A percentile compares a stretch with the other conserved stretches of the same genome.
phyloP scores from a whole-genome alignment of 1,140 invertebrate species.

The Meloidogyne chitwoodi region DNA sequence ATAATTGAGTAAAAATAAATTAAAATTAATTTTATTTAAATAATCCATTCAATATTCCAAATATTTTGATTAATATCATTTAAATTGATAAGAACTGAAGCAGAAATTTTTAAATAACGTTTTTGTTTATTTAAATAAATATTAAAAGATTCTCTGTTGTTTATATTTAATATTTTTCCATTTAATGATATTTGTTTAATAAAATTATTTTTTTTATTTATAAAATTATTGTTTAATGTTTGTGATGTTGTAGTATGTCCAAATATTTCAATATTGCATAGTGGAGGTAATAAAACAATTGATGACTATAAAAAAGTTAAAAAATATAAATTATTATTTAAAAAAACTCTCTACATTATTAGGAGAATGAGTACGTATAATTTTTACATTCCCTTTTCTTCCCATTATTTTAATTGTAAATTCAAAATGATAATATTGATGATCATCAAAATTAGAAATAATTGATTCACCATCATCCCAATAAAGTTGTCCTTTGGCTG shows the following conservation, averaged over 20 bases:
- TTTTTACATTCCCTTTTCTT: neutral
- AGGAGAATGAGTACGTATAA: neutral
- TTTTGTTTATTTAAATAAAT: neutral
- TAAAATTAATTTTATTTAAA: neutral
- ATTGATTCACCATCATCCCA: slow-evolving; percentile 40
- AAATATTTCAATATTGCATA: neutral
- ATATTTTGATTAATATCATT: neutral
- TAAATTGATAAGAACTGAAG: neutral
- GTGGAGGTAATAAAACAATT: neutral
- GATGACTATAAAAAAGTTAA: neutral
- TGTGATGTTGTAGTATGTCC: neutral
- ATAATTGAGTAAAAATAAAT: too few species aligned
- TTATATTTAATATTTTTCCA: neutral
- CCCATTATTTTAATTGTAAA: slow-evolving; percentile 1
- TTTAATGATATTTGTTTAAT: neutral
- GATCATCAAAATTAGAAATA: slow-evolving; percentile 1
- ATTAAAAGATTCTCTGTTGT: neutral
- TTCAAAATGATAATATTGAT: slow-evolving; percentile 29
- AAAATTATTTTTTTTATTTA: neutral
- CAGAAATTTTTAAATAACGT: neutral
- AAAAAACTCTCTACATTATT: neutral
- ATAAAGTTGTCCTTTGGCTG: slow-evolving; percentile 28
- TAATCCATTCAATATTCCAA: neutral
- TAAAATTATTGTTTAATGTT: neutral
- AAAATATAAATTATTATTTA: neutral